Percentiles rank a stretch among this genome's conserved stretches.
These are phyloP conservation scores for Acropora yongei DNA, from an alignment of 64 coral and sea anemone species.

Conservation along the genomic window DNA sequence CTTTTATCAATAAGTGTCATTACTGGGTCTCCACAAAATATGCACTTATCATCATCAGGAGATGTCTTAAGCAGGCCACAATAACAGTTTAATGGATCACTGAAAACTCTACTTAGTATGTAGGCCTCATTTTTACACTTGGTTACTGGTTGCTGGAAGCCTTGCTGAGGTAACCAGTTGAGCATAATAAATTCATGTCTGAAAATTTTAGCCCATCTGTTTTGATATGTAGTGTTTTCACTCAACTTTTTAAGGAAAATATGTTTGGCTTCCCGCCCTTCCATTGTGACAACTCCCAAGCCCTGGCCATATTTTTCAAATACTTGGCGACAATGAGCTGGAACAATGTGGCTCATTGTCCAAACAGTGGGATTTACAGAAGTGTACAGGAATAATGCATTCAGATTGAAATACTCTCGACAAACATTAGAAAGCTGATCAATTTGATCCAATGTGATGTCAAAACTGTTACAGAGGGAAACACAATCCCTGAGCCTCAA, in stretches of 20 bases:
- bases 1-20: no score
- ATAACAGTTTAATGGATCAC: no score
- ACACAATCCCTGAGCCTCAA: slow-evolving; percentile 65
- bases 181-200: slow-evolving; percentile 81
- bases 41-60: no score
- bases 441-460: slow-evolving; percentile 18
- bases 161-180: slow-evolving; percentile 79
- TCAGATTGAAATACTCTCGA: slow-evolving; percentile 45
- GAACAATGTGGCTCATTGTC: slow-evolving; percentile 69
- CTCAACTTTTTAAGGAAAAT: slow-evolving; percentile 69
- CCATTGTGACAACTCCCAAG: slow-evolving; percentile 41
- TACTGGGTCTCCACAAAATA: no score
- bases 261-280: slow-evolving; percentile 59
- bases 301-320: slow-evolving; percentile 57
- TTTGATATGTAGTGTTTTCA: slow-evolving; percentile 54
- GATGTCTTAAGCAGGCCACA: no score
- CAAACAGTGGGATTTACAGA: slow-evolving; percentile 72
- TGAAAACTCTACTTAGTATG: no score
- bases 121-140: background rate
- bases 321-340: slow-evolving; percentile 41
- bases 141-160: slow-evolving; percentile 43
- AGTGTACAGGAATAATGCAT: slow-evolving; percentile 49
- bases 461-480: slow-evolving; percentile 64
- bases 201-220: slow-evolving; percentile 66
- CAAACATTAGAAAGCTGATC: slow-evolving; percentile 14